phyloP scores from a whole-genome alignment of 1,140 invertebrate genomes.

The Leptopilina boulardi region DNA sequence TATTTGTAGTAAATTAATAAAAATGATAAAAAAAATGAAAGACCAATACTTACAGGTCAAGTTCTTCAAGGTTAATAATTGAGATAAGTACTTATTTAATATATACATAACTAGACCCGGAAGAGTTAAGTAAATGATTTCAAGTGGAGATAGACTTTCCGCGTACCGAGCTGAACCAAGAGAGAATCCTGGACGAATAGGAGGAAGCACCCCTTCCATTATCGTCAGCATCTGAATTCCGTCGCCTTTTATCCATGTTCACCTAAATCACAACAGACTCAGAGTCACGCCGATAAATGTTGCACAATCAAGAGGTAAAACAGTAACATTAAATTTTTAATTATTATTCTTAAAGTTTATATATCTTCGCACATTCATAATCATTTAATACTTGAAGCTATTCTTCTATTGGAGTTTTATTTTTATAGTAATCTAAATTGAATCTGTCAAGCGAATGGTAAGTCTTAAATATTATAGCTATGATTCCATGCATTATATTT shows the following conservation, averaged over 20 bases:
- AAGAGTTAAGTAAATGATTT: conserved; percentile 71
- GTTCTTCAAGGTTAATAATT: too few relatives aligned
- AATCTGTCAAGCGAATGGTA: too few relatives aligned
- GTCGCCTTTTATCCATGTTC: conserved; percentile 73
- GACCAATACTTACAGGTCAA: too few relatives aligned
- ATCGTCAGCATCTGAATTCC: conserved; percentile 70
- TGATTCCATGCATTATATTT: too few relatives aligned
- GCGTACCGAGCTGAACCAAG: conserved; percentile 76
- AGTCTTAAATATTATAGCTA: too few relatives aligned
- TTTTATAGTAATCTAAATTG: too few relatives aligned
- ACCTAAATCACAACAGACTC: conserved; percentile 74
- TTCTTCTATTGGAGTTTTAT: too few relatives aligned
- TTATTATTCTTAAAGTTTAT: neutral
- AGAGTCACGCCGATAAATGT: conserved; percentile 34
- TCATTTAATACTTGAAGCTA: too few relatives aligned
- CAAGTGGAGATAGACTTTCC: conserved; percentile 73
- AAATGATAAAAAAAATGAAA: too few relatives aligned
- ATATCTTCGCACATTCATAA: too few relatives aligned
- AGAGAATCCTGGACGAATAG: conserved; percentile 74
- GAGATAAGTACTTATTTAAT: conserved; percentile 38
- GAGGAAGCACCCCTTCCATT: conserved; percentile 69
- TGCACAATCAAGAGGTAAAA: neutral
- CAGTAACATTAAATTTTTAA: neutral
- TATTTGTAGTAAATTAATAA: too few relatives aligned
- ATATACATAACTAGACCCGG: conserved; percentile 40